phyloP scores from a whole-genome alignment of 1,140 invertebrate genomes.

The Sinella curviseta region DNA sequence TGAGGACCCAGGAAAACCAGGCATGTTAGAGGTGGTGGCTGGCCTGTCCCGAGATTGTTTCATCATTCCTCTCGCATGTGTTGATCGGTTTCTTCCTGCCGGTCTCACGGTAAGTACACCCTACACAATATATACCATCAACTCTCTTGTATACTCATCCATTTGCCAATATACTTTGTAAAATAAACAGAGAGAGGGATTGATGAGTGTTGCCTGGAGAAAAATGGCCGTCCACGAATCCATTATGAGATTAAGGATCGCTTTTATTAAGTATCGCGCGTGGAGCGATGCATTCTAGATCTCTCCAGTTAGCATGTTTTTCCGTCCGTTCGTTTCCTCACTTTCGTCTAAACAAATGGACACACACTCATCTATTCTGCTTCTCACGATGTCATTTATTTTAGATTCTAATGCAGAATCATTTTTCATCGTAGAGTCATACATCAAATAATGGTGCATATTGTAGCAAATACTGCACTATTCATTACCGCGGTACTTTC shows the following conservation, averaged over 20 bases:
- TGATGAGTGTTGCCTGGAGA: neutral
- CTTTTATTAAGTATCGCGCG: no score
- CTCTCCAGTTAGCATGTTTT: no score
- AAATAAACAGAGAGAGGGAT: neutral
- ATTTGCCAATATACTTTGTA: neutral
- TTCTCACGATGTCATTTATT: no score
- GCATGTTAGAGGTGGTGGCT: constrained; percentile 60
- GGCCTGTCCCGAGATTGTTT: constrained; percentile 82
- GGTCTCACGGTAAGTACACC: constrained; percentile 80
- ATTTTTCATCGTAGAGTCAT: no score
- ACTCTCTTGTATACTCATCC: neutral
- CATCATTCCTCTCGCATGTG: constrained; percentile 81
- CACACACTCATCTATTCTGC: no score
- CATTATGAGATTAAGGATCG: neutral
- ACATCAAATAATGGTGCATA: no score
- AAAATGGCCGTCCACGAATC: neutral
- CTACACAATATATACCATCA: constrained; percentile 29
- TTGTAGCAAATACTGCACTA: no score
- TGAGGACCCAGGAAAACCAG: constrained; percentile 62
- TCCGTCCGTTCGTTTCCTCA: no score
- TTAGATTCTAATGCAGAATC: no score
- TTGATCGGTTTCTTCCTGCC: constrained; percentile 79
- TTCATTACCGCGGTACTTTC: no score
- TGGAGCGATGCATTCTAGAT: no score
- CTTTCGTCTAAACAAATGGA: no score